phyloP scores from a whole-genome alignment of 2,888 invertebrate species.

The Lasioglossum morio region DNA sequence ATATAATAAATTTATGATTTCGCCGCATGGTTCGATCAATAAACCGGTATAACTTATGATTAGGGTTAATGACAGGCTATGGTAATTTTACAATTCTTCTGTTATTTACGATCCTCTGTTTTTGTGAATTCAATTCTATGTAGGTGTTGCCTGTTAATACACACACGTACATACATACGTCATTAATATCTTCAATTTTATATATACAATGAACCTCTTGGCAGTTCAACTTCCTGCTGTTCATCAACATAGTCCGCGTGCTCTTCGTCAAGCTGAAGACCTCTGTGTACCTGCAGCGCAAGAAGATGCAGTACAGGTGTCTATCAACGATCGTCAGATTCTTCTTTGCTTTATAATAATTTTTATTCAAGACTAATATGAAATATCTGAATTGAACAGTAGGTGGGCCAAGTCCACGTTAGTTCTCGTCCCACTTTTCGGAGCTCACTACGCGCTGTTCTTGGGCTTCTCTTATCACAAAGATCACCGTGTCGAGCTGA shows the following conservation, averaged over 20 bases:
- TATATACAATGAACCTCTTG: not conserved
- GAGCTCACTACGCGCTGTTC: slow-evolving; percentile 88
- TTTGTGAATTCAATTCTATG: too few species aligned
- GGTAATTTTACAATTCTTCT: too few species aligned
- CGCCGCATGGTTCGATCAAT: too few species aligned
- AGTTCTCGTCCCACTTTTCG: slow-evolving; percentile 89
- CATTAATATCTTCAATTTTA: too few species aligned
- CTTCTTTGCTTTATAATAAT: too few species aligned
- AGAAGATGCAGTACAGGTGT: slow-evolving; percentile 88
- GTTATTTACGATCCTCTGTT: too few species aligned
- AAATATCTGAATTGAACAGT: slow-evolving; percentile 79
- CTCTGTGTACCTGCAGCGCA: slow-evolving; percentile 86
- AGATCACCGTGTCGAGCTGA: slow-evolving; percentile 86
- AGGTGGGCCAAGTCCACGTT: slow-evolving; percentile 88
- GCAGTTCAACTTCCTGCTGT: slow-evolving; percentile 88
- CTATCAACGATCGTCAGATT: too few species aligned
- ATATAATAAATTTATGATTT: too few species aligned
- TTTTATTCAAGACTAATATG: not conserved
- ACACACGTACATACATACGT: too few species aligned
- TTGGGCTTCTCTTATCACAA: slow-evolving; percentile 85
- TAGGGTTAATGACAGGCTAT: too few species aligned
- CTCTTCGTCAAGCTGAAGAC: slow-evolving; percentile 86
- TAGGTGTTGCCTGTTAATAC: too few species aligned
- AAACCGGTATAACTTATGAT: too few species aligned
- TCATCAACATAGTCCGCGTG: slow-evolving; percentile 87